Evolutionary conservation across 92 coral and sea anemone genomes (phyloP).

Genomic region (Phymanthus crucifer): DNA sequence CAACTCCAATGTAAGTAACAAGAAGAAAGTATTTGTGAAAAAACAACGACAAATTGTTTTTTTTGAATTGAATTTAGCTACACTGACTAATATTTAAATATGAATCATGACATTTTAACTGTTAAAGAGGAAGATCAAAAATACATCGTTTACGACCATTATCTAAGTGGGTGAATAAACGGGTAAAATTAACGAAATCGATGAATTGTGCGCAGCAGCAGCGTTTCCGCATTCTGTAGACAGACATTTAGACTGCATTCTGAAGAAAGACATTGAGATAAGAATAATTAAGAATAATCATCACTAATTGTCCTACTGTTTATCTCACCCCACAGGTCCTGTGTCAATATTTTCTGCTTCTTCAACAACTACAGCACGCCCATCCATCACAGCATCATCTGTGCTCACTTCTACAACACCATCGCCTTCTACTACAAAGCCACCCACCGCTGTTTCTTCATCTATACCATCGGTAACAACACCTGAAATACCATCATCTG

Average conservation of each 20-base stretch:
- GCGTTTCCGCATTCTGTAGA: too few species aligned
- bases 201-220: background rate
- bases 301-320: background rate
- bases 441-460: background rate
- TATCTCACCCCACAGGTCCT: background rate
- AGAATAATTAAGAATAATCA: too few species aligned
- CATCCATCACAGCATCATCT: background rate
- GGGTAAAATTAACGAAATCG: too few species aligned
- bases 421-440: too few species aligned
- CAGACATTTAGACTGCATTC: too few species aligned
- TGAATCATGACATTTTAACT: too few species aligned
- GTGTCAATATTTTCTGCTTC: background rate
- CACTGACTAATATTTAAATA: background rate
- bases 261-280: too few species aligned
- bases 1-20: background rate
- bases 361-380: background rate
- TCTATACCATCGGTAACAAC: background rate
- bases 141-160: too few species aligned
- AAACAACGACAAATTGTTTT: background rate
- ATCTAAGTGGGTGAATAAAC: too few species aligned
- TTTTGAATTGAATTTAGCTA: too few species aligned
- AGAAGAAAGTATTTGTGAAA: background rate
- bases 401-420: background rate
- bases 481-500: background rate
- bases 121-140: too few species aligned